Conservation (phyloP, 2,888 invertebrate species). For the Biston stratarius region DNA sequence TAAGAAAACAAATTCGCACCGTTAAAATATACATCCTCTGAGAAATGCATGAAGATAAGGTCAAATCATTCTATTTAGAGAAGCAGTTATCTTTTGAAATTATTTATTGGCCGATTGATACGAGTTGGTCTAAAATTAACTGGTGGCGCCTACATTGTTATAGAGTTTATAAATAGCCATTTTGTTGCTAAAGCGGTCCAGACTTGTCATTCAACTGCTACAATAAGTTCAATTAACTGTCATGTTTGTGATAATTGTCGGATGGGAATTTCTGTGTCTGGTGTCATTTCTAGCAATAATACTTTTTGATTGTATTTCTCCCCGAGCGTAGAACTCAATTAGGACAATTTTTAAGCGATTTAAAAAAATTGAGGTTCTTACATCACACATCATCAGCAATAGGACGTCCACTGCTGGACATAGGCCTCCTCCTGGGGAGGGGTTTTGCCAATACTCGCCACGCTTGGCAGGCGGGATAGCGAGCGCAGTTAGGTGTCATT, state of each 20-base stretch:
- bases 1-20: too few relatives aligned
- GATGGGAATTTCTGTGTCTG: constrained; percentile 8
- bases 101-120: constrained; percentile 16
- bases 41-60: background rate
- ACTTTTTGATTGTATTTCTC: background rate
- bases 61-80: background rate
- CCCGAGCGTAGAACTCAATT: background rate
- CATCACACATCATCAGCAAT: too few relatives aligned
- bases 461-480: too few relatives aligned
- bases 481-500: too few relatives aligned
- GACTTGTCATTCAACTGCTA: constrained; percentile 26
- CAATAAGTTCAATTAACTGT: constrained; percentile 27
- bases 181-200: constrained; percentile 31
- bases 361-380: background rate
- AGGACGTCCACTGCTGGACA: too few relatives aligned
- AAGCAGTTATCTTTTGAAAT: background rate
- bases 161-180: constrained; percentile 25
- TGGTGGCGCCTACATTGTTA: constrained; percentile 15
- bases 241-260: constrained; percentile 15
- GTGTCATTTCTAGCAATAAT: constrained; percentile 6
- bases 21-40: background rate
- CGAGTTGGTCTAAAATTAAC: constrained; percentile 28
- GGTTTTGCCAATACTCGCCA: too few relatives aligned
- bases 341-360: background rate
- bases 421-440: too few relatives aligned